Evolutionary conservation across 1,140 invertebrate species (phyloP).

Genomic region (Drosophila erecta): DNA sequence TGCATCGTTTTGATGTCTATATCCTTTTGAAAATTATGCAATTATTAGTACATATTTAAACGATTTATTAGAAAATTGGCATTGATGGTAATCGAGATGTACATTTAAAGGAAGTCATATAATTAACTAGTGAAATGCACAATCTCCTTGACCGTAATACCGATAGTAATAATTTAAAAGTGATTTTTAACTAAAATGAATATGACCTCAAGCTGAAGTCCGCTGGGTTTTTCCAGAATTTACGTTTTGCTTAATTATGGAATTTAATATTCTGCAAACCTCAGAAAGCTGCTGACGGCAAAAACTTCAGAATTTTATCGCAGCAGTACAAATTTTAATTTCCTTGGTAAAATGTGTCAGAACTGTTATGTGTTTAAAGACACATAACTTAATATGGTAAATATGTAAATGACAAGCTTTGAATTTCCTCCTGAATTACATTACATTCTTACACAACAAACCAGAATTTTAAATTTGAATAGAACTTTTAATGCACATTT

Average conservation of each 20-base stretch:
- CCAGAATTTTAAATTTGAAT: too few species aligned
- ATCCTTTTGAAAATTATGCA: neutral
- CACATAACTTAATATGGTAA: neutral
- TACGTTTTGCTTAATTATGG: neutral
- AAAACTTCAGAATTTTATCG: neutral
- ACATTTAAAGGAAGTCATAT: too few species aligned
- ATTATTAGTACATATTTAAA: too few species aligned
- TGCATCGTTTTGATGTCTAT: neutral
- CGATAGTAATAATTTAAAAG: too few species aligned
- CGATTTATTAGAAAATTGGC: too few species aligned
- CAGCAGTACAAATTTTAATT: neutral
- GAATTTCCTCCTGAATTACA: neutral
- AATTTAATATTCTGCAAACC: constrained; percentile 1
- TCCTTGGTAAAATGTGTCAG: neutral
- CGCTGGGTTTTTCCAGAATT: too few species aligned
- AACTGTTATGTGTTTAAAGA: too few species aligned
- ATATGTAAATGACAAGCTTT: neutral
- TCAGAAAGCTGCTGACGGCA: neutral
- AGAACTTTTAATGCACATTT: too few species aligned
- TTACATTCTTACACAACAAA: neutral
- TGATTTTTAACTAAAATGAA: neutral
- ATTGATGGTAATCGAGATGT: too few species aligned
- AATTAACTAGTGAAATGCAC: too few species aligned
- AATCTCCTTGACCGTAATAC: too few species aligned
- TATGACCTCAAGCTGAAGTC: neutral